Conservation (phyloP, 1,140 invertebrate genomes). For the Phenacoccus solenopsis region DNA sequence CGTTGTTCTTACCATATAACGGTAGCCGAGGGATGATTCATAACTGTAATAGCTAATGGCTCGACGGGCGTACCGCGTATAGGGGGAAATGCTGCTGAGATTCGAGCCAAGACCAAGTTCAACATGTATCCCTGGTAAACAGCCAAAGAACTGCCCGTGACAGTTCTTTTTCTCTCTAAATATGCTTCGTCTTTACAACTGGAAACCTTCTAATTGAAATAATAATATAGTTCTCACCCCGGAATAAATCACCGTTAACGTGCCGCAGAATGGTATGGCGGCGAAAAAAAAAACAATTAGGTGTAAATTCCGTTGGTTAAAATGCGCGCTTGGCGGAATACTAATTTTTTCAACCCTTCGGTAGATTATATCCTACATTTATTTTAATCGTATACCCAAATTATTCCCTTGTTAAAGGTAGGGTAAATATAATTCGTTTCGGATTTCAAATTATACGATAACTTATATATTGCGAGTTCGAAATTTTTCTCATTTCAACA, state of each 20-base stretch:
- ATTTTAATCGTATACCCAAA: too few species aligned
- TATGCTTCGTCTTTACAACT: constrained; percentile 5
- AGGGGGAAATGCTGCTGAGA: neutral
- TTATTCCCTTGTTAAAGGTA: too few species aligned
- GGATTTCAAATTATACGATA: too few species aligned
- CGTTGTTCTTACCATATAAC: constrained; percentile 12
- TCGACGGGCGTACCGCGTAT: neutral
- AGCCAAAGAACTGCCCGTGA: constrained; percentile 13
- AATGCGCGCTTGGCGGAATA: neutral
- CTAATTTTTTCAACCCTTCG: neutral
- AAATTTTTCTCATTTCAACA: too few species aligned
- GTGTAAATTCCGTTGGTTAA: constrained; percentile 4
- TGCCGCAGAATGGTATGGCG: neutral
- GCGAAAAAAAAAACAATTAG: neutral
- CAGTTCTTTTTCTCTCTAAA: constrained; percentile 11
- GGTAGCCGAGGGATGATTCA: constrained; percentile 16
- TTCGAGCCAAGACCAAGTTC: constrained; percentile 11
- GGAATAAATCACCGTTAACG: constrained; percentile 9
- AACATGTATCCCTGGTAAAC: constrained; percentile 13
- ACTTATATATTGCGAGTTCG: too few species aligned
- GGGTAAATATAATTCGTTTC: too few species aligned
- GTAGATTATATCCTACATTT: neutral
- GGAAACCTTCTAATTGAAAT: constrained; percentile 14
- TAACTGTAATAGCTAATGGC: constrained; percentile 15
- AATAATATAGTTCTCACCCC: neutral